A percentile compares a stretch with the other conserved stretches of the same genome.
Evolutionary conservation across 2,888 invertebrate species (phyloP).

Genomic region (Gari tellinella): DNA sequence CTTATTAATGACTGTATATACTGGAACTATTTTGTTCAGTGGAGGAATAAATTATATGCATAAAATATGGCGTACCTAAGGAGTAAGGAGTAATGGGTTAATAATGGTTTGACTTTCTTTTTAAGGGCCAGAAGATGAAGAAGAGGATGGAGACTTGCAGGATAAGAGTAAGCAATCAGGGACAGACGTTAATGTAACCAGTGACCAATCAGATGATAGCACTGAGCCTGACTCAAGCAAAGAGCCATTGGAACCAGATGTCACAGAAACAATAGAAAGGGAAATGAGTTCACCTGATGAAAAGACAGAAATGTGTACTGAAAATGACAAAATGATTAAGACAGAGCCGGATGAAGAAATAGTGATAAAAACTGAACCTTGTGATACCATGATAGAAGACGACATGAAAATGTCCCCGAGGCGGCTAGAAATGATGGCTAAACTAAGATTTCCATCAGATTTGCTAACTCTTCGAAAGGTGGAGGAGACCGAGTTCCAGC

Average conservation of each 20-base stretch:
- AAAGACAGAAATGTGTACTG: background rate
- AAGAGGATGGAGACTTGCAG: conserved; percentile 39
- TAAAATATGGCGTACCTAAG: too few species aligned
- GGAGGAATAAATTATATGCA: too few species aligned
- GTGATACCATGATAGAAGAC: background rate
- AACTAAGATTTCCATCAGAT: conserved; percentile 73
- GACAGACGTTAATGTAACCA: conserved; percentile 27
- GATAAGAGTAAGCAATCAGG: too few species aligned
- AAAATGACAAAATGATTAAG: conserved; percentile 1
- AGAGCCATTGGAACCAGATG: conserved; percentile 49
- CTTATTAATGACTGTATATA: too few species aligned
- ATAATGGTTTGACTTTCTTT: too few species aligned
- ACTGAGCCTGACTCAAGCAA: conserved; percentile 45
- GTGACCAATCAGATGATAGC: conserved; percentile 50
- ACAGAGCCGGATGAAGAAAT: conserved; percentile 6
- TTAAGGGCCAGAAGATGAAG: conserved; percentile 66
- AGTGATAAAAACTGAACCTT: background rate
- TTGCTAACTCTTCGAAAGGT: conserved; percentile 71
- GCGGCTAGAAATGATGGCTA: conserved; percentile 62
- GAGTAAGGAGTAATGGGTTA: too few species aligned
- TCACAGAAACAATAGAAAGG: conserved; percentile 12
- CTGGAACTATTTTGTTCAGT: too few species aligned
- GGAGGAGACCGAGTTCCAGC: conserved; percentile 69
- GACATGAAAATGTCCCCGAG: conserved; percentile 19
- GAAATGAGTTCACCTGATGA: too few species aligned